A percentile compares a stretch with the other conserved stretches of the same genome.
Conservation (phyloP, 1,140 invertebrate species). For the Mizuhopecten yessoensis region DNA sequence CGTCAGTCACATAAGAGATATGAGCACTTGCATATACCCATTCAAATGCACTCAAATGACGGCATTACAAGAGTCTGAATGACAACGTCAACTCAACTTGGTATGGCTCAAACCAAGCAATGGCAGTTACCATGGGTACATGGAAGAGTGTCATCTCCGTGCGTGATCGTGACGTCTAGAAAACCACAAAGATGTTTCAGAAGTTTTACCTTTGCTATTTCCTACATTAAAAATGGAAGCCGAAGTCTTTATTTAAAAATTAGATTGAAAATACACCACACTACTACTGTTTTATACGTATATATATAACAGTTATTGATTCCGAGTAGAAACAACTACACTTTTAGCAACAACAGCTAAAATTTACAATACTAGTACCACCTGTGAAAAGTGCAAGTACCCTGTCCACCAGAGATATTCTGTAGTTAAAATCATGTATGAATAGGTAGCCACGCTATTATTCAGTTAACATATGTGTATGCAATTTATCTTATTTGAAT, state of each 20-base stretch:
- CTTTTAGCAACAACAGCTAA: slow-evolving; percentile 13
- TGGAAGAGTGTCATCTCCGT: background rate
- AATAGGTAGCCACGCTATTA: no score
- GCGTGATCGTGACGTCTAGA: background rate
- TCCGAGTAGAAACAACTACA: background rate
- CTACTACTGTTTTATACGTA: background rate
- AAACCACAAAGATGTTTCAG: background rate
- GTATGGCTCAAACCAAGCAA: no score
- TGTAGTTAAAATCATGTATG: no score
- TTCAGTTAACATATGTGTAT: no score
- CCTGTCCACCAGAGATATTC: no score
- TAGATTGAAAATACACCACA: slow-evolving; percentile 8
- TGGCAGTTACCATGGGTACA: background rate
- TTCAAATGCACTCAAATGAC: background rate
- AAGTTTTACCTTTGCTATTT: background rate
- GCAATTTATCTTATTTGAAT: no score
- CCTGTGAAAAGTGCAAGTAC: background rate
- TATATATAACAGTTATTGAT: no score
- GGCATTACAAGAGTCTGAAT: background rate
- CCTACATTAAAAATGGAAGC: slow-evolving; percentile 24
- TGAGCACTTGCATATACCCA: background rate
- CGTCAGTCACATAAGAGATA: background rate
- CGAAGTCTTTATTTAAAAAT: background rate
- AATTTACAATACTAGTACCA: background rate
- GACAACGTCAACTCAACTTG: background rate